These are phyloP conservation scores for Prionailurus bengalensis DNA, from an alignment of 2,113 vertebrate genomes.

Conservation along the genomic window DNA sequence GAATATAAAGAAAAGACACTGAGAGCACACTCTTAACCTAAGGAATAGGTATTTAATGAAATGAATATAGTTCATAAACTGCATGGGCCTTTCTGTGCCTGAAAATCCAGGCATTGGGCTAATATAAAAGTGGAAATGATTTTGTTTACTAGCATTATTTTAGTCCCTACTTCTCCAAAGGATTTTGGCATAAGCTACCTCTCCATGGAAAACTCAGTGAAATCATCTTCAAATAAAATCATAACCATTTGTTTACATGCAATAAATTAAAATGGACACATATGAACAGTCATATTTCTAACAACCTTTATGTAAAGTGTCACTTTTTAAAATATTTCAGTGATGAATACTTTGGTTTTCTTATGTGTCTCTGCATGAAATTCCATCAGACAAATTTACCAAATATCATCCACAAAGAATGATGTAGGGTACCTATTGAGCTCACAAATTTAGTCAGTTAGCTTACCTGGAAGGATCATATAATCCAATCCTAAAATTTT, in stretches of 20 bases:
- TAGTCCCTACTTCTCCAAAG: not conserved
- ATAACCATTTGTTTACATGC: not conserved
- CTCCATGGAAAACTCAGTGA: not conserved
- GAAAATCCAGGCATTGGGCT: not conserved
- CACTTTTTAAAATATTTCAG: not conserved
- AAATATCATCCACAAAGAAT: slow-evolving; percentile 63
- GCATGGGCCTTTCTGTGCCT: not conserved
- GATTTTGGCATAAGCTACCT: not conserved
- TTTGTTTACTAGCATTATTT: not conserved
- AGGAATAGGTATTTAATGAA: not conserved
- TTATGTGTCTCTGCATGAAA: not conserved
- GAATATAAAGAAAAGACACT: not conserved
- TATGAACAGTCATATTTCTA: not conserved
- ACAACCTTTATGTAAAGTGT: not conserved
- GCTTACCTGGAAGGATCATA: slow-evolving; percentile 59
- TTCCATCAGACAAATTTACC: slow-evolving; percentile 67
- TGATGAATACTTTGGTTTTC: not conserved
- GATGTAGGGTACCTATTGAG: slow-evolving; percentile 58
- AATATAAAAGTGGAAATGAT: not conserved
- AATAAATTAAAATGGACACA: not conserved
- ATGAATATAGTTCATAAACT: not conserved
- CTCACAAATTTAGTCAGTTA: slow-evolving; percentile 76
- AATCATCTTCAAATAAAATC: slow-evolving; percentile 24
- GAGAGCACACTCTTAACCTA: not conserved
- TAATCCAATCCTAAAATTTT: slow-evolving; percentile 52